These are phyloP conservation scores for Pogonocichla stellata DNA, from an alignment of 2,113 vertebrate species.

Conservation along the genomic window DNA sequence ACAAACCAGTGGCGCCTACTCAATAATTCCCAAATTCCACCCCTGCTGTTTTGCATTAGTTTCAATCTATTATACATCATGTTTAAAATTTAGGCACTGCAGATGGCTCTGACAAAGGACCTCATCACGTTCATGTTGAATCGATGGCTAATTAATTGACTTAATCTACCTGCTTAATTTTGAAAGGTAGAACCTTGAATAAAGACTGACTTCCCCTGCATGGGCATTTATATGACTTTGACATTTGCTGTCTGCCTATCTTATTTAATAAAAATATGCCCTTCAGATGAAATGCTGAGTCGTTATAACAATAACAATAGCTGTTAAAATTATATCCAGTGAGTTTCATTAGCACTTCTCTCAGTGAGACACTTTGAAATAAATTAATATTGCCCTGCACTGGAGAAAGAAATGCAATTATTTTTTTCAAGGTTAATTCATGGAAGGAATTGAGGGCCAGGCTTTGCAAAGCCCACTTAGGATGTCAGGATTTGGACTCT, in stretches of 20 bases:
- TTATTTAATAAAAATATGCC: not conserved
- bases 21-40: not conserved
- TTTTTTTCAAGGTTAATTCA: not conserved
- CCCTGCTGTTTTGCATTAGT: not conserved
- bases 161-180: not conserved
- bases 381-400: not conserved
- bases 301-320: not conserved
- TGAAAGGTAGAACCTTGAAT: not conserved
- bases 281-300: not conserved
- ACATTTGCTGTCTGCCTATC: not conserved
- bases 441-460: not conserved
- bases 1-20: not conserved
- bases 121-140: not conserved
- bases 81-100: not conserved
- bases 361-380: not conserved
- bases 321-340: not conserved
- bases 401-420: not conserved
- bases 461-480: not conserved
- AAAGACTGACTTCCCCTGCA: not conserved
- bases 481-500: not conserved
- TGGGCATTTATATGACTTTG: not conserved
- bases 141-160: not conserved
- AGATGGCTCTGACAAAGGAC: not conserved
- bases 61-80: not conserved
- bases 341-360: not conserved